Percentiles rank a stretch among this genome's conserved stretches.
These are phyloP conservation scores for Sclerurus mexicanus DNA, from an alignment of 2,113 vertebrate species.

Conservation along the genomic window DNA sequence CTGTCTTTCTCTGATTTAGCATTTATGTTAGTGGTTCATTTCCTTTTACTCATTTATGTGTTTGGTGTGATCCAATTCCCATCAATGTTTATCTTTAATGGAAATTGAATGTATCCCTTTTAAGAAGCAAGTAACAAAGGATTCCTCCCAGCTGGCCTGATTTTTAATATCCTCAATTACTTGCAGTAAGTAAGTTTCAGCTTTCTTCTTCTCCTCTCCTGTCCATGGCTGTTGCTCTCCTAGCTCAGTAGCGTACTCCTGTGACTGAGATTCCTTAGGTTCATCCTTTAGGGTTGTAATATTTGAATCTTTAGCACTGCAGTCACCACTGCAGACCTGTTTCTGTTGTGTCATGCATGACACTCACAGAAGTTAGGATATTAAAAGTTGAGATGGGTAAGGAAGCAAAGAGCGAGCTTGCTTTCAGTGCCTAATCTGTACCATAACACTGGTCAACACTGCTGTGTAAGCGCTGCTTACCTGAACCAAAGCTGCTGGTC, in stretches of 20 bases:
- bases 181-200: background rate
- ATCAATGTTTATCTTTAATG: background rate
- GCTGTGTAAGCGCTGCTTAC: background rate
- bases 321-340: background rate
- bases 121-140: background rate
- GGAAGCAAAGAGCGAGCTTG: background rate
- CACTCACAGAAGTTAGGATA: background rate
- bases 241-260: background rate
- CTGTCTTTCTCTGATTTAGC: background rate
- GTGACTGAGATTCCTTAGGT: background rate
- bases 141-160: background rate
- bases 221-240: background rate
- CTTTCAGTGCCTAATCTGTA: background rate
- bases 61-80: constrained; percentile 4
- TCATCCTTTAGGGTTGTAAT: background rate
- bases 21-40: background rate
- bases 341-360: background rate
- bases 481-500: background rate
- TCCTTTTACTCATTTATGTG: background rate
- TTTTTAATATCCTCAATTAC: background rate
- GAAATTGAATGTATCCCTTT: background rate
- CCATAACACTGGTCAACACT: background rate
- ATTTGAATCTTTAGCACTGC: background rate
- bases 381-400: background rate
- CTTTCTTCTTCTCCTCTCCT: background rate